phyloP scores from a whole-genome alignment of 2,888 invertebrate genomes.

The Eupithecia tripunctaria region DNA sequence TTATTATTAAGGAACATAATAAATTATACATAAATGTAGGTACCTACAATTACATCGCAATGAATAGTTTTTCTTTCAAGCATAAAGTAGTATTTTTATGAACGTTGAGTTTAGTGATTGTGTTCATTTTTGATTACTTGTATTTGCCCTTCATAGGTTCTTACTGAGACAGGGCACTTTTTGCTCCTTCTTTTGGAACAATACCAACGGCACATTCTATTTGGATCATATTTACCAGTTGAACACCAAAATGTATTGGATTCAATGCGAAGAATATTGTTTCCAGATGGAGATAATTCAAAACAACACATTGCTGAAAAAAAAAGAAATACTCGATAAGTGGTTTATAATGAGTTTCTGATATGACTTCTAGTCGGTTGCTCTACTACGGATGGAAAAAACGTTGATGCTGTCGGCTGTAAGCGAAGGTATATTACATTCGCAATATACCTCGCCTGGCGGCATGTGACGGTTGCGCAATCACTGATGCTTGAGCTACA shows the following conservation, averaged over 20 bases:
- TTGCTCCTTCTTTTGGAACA: constrained; percentile 7
- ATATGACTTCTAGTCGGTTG: not conserved
- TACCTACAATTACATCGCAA: too few species aligned
- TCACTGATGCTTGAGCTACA: too few species aligned
- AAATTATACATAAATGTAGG: too few species aligned
- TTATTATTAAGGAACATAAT: too few species aligned
- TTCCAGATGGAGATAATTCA: constrained; percentile 47
- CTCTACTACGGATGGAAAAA: not conserved
- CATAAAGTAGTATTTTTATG: too few species aligned
- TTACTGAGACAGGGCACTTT: constrained; percentile 4
- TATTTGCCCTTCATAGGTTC: not conserved
- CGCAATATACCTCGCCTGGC: too few species aligned
- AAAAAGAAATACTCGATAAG: not conserved
- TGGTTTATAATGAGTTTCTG: not conserved
- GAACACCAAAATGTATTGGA: constrained; percentile 11
- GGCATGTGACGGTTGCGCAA: too few species aligned
- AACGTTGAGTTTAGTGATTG: not conserved
- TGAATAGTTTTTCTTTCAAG: too few species aligned
- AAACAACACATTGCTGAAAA: not conserved
- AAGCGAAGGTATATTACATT: too few species aligned
- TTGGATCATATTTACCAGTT: not conserved
- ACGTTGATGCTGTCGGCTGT: not conserved
- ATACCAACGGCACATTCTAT: not conserved
- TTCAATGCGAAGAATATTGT: constrained; percentile 30
- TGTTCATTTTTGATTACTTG: not conserved